Evolutionary conservation across 2,797 vertebrate species (phyloP), one percentile per base, ranked within the genome.

Genomic region (Alectoris magna): DNA sequence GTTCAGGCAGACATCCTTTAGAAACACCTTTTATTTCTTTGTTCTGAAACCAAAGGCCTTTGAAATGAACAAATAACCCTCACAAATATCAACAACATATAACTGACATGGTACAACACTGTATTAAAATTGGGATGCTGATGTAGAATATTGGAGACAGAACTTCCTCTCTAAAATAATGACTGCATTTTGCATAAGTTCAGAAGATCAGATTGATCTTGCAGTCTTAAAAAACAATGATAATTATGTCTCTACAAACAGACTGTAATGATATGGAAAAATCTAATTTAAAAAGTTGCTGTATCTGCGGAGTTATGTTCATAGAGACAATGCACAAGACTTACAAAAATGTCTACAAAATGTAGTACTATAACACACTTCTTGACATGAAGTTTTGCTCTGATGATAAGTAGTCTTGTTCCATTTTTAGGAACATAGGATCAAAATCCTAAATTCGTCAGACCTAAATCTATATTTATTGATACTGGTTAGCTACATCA

Each of bases 401-500:
- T 58, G 11, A 70, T 19, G 16, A 5, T 63, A 39, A 29, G 14
- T 14, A 18, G 16, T 26, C 41, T 58, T 62, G 3, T 41, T 83
- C 14, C 2, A 3, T 67, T 14, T 51, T 78, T 60, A 62, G 36
- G 24, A 88, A 49, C 17, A 29, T 6, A 49, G 7, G 14, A 41
- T 36, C 31, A 72, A 46, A 85, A 86, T 46, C 13, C 36, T 43
- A 71, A 90, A 64, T 53, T 66, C 21, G n/a, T 84, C 10, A 48
- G 39, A 13, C 44, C 27, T 70, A 23, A 27, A 21, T 24, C 51
- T 43, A 11, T 29, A 18, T 70, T 43, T 44, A 73, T 6, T 11
- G 5, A 2, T 64, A 59, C 8, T 1, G 0, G 16, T 46, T 76
- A 67, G n/a, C 17, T 43, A 38, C 4, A 5, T 5, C 4, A 39